phyloP scores from a whole-genome alignment of 2,797 vertebrate genomes.

The Erpetoichthys calabaricus region DNA sequence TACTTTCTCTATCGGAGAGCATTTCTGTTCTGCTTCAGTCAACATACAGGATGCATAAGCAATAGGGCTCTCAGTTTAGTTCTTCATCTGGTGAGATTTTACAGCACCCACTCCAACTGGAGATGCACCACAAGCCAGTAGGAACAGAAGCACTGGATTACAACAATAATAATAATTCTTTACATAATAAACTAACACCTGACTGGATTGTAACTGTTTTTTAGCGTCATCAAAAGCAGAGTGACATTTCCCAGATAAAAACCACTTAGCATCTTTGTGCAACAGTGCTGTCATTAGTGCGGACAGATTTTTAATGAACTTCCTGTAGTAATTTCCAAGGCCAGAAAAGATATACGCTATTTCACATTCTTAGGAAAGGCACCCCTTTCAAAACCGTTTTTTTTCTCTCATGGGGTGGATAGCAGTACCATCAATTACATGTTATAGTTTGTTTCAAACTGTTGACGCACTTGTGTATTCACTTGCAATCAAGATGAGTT shows the following conservation, averaged over 20 bases:
- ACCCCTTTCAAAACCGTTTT: too few relatives aligned
- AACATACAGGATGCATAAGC: slow-evolving; percentile 26
- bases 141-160: slow-evolving; percentile 38
- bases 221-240: slow-evolving; percentile 36
- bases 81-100: slow-evolving; percentile 33
- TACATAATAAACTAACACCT: slow-evolving; percentile 31
- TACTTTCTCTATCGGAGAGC: slow-evolving; percentile 22
- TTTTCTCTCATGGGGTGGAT: too few relatives aligned
- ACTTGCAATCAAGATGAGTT: too few relatives aligned
- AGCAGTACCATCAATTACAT: too few relatives aligned
- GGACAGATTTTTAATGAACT: too few relatives aligned
- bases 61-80: slow-evolving; percentile 39
- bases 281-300: slow-evolving; percentile 33
- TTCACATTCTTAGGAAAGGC: too few relatives aligned
- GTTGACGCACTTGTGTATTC: too few relatives aligned
- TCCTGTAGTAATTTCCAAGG: too few relatives aligned
- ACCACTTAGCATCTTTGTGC: slow-evolving; percentile 33
- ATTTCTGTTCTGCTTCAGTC: slow-evolving; percentile 25
- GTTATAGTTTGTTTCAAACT: too few relatives aligned
- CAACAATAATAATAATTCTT: too few relatives aligned
- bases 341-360: too few relatives aligned
- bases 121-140: slow-evolving; percentile 39
- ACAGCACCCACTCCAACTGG: slow-evolving; percentile 35
- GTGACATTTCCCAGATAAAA: slow-evolving; percentile 37
- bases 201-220: slow-evolving; percentile 38